Base-by-base conservation (phyloP, 2,113 vertebrate genomes). In the Leucosticte australis region DNA sequence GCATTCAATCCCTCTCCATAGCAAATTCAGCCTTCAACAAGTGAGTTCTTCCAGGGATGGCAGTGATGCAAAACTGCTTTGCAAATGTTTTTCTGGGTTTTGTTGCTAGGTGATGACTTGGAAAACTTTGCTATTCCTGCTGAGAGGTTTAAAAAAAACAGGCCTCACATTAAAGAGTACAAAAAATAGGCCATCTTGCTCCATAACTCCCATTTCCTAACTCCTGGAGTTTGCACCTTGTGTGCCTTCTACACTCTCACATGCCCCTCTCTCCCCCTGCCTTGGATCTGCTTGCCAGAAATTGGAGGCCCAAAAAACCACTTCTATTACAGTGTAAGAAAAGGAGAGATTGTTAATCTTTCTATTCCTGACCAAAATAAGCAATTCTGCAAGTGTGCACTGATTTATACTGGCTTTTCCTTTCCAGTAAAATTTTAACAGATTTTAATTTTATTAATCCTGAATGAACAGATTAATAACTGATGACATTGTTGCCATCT, bases 41-140 rank as follows among this genome's bases (percentile, higher is more conserved):
- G 96, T 97, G 95, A 96, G 90, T 83, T 92, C 96, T 97, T 97
- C 95, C 90, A 83, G 89, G 69, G 95, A 97, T 91, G 95, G 97
- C 96, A 96, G 95, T 95, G 89, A 96, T 97, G 97, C 89, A 97
- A 97, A 98, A 96, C 94, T 97, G 95, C 97, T 97, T 97, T 96
- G 97, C 97, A 83, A 98, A 98, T 98, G 97, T 98, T 98, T 98
- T 98, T 97, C 97, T 97, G 94, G 97, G 93, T 92, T 98, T 97
- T 97, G 98, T 98, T 98, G 98, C 98, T 98, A 98, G 98, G 98
- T 94, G 97, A 98, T 97, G 97, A 96, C 94, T 96, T 82, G 96
- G 97, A 97, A 98, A 98, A 98, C 97, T 98, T 98, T 95, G 95
- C 96, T 93, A 56, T 98, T 97, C 98, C 97, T 97, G 97, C 98